Base-by-base conservation (phyloP, 1,140 invertebrate genomes). In the Chelonus insularis region DNA sequence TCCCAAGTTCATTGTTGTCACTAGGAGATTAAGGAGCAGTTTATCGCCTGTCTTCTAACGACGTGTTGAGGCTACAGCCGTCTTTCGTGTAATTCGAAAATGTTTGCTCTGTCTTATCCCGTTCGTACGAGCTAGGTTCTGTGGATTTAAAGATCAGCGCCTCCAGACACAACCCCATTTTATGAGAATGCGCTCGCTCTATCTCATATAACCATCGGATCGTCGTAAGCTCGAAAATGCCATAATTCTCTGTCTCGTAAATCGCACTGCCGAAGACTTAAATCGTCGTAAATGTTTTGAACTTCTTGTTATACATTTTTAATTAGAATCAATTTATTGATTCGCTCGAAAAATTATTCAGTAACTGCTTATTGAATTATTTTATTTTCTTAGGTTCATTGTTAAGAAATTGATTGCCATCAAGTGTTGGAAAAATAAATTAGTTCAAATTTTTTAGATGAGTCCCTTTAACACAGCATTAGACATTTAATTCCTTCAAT, bases 1-100 rank as follows among this genome's bases (percentile, higher is more conserved):
- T 43, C 14, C 7, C 57, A 61, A 64, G 65, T 62, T 67, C 65
- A 69, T 69, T 69, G 65, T 69, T 69, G 63, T 58, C 47, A 51
- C 50, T 25, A 39, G 32, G 50, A 64, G 65, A 67, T 65, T 63
- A 65, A 55, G 58, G 20, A 56, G 41, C 47, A 64, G 58, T 67
- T 64, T 65, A 67, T 63, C 58, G 63, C 57, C 51, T 57, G 56
- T 68, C 55, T 48, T 60, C 57, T 41, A 41, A 61, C 63, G 56
- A 60, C 29, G 43, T 54, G 59, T 32, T 9, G 41, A 9, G 50
- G 7, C 48, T 60, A 36, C 14, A 43, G n/a, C 8, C 37, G 37
- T 20, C 21, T 23, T 54, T 54, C 36, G 50, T 18, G 50, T 60
- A 60, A 54, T 60, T 60, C 37, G 34, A 34, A 60, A 60, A 60